These are phyloP conservation scores for Cryptus viduatorius DNA, from an alignment of 2,888 invertebrate genomes.

Conservation along the genomic window DNA sequence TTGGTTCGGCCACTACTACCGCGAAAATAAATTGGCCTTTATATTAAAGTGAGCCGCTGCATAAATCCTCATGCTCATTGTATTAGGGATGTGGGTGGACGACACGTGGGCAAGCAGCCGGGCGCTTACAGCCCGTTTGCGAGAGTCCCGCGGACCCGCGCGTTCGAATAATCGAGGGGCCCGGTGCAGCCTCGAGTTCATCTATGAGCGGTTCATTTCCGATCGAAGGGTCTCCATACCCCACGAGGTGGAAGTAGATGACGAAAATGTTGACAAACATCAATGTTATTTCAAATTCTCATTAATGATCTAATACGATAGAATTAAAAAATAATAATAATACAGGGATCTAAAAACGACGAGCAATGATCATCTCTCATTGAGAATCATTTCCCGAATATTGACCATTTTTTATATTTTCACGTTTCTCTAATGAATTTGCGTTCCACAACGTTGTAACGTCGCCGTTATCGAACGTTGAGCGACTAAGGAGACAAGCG, in stretches of 20 bases:
- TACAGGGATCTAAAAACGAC: too few species aligned
- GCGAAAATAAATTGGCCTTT: conserved; percentile 81
- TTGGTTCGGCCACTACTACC: conserved; percentile 47
- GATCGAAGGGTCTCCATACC: conserved; percentile 21
- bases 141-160: conserved; percentile 54
- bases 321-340: too few species aligned
- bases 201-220: conserved; percentile 5
- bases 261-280: too few species aligned
- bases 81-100: conserved; percentile 80
- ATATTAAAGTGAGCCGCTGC: conserved; percentile 80
- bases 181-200: neutral
- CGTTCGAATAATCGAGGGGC: conserved; percentile 67
- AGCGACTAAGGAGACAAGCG: too few species aligned
- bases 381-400: too few species aligned
- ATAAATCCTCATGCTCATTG: conserved; percentile 81
- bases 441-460: too few species aligned
- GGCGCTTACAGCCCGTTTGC: conserved; percentile 54
- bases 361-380: too few species aligned
- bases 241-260: neutral
- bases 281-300: too few species aligned
- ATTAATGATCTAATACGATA: too few species aligned
- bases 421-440: too few species aligned
- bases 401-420: too few species aligned
- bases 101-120: conserved; percentile 76
- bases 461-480: too few species aligned